Percentiles rank a stretch among this genome's conserved stretches.
Evolutionary conservation across 2,888 invertebrate genomes (phyloP).

Genomic region (Hypomecis atomaria): DNA sequence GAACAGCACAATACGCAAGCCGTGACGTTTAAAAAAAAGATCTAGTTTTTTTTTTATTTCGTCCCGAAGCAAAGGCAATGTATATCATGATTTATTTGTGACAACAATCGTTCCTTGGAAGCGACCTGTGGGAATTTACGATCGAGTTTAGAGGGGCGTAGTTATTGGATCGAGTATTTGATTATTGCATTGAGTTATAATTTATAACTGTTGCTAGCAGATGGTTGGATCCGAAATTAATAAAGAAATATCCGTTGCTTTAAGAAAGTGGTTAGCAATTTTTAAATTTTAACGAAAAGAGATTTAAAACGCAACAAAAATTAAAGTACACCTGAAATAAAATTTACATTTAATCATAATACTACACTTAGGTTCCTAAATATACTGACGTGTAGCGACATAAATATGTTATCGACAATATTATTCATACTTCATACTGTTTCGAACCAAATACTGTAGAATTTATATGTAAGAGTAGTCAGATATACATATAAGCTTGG

Average conservation of each 20-base stretch:
- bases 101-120: slow-evolving; percentile 71
- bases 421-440: too few species aligned
- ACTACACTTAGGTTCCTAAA: too few species aligned
- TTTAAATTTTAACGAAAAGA: too few species aligned
- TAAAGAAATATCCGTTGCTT: slow-evolving; percentile 4
- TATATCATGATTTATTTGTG: slow-evolving; percentile 80
- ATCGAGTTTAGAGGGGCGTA: slow-evolving; percentile 71
- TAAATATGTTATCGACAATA: too few species aligned
- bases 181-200: slow-evolving; percentile 60
- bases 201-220: slow-evolving; percentile 51
- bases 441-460: too few species aligned
- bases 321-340: too few species aligned
- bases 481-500: too few species aligned
- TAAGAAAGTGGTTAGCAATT: neutral
- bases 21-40: slow-evolving; percentile 37
- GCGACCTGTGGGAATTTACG: slow-evolving; percentile 80
- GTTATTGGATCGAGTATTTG: slow-evolving; percentile 50
- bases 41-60: slow-evolving; percentile 66
- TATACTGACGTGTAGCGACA: too few species aligned
- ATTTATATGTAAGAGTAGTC: too few species aligned
- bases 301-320: too few species aligned
- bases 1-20: neutral
- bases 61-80: slow-evolving; percentile 48
- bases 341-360: too few species aligned
- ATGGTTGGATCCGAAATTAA: slow-evolving; percentile 46